A percentile compares a stretch with the other conserved stretches of the same genome.
These are phyloP conservation scores for Limenitis camilla DNA, from an alignment of 2,888 invertebrate species.

Conservation along the genomic window DNA sequence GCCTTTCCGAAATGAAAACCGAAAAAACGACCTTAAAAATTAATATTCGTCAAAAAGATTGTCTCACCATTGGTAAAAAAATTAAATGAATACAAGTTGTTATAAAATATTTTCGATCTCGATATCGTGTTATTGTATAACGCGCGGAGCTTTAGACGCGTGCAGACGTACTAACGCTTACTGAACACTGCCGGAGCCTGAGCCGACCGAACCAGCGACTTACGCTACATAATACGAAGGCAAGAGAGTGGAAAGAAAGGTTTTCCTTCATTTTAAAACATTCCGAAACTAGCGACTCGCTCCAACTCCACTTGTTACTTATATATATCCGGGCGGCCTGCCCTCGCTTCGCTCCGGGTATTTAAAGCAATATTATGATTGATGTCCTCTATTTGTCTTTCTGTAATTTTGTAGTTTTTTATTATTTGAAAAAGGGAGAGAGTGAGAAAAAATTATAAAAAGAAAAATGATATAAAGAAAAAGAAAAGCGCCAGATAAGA, in stretches of 20 bases:
- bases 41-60: not conserved
- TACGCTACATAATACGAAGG: not conserved
- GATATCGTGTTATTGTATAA: constrained; percentile 7
- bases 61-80: constrained; percentile 14
- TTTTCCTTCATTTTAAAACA: no score
- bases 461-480: no score
- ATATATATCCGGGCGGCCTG: no score
- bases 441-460: no score
- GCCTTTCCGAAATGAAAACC: not conserved
- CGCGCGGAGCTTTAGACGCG: constrained; percentile 13
- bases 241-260: constrained; percentile 11
- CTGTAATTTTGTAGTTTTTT: no score
- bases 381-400: no score
- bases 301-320: no score
- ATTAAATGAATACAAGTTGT: not conserved
- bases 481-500: no score
- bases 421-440: no score
- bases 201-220: not conserved
- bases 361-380: no score
- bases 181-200: constrained; percentile 14
- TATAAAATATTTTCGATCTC: constrained; percentile 3
- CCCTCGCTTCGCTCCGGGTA: no score
- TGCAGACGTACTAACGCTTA: constrained; percentile 13
- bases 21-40: not conserved
- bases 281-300: no score